A percentile compares a stretch with the other conserved stretches of the same genome.
Evolutionary conservation across 2,888 invertebrate species (phyloP).

Genomic region (Tupiocoris notatus): DNA sequence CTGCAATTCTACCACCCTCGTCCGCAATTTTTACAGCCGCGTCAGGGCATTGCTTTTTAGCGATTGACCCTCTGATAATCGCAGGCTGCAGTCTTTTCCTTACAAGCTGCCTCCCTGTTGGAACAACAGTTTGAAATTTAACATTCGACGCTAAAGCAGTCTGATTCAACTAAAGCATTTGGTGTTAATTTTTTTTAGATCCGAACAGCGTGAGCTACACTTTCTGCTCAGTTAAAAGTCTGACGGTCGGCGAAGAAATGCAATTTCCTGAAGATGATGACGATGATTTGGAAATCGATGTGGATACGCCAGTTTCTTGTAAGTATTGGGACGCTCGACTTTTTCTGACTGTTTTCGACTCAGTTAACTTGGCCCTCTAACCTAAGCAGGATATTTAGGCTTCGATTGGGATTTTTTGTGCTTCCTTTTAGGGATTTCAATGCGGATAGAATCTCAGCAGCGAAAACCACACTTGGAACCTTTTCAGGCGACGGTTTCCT

Average conservation of each 20-base stretch:
- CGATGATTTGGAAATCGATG: background rate
- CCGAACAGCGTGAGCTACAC: background rate
- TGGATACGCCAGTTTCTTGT: background rate
- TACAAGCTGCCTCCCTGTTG: background rate
- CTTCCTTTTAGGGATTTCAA: too few species aligned
- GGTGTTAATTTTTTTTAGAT: too few species aligned
- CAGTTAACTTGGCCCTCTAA: too few species aligned
- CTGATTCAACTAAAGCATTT: background rate
- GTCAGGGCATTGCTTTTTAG: background rate
- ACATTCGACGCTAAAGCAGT: background rate
- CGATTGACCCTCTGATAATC: background rate
- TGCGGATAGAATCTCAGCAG: too few species aligned
- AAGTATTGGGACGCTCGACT: too few species aligned
- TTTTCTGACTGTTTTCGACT: too few species aligned
- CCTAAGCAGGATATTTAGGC: too few species aligned
- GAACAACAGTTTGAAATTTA: background rate
- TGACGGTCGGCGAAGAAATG: background rate
- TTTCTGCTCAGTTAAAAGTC: background rate
- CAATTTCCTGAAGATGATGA: background rate
- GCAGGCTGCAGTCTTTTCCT: background rate
- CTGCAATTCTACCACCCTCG: too few species aligned
- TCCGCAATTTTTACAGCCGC: background rate
- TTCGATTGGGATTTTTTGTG: too few species aligned
- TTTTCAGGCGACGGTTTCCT: too few species aligned
- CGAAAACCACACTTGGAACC: too few species aligned